phyloP scores from a whole-genome alignment of 2,797 vertebrate species.

The Pseudomugil tenellus region DNA sequence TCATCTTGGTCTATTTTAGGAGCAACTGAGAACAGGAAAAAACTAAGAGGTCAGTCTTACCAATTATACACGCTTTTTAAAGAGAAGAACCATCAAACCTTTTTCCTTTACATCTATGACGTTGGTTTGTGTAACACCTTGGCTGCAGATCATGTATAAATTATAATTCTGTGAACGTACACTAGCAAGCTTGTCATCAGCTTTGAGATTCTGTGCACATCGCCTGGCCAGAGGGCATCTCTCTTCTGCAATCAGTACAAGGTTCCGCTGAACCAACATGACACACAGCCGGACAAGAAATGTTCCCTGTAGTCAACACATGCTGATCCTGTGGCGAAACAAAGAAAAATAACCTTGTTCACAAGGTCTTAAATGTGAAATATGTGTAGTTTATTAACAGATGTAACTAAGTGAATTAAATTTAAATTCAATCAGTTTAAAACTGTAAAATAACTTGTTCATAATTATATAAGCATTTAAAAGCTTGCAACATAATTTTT shows the following conservation, averaged over 20 bases:
- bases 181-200: conserved; percentile 49
- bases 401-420: background rate
- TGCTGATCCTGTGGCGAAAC: conserved; percentile 12
- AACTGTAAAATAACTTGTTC: background rate
- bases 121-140: conserved; percentile 34
- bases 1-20: conserved; percentile 76
- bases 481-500: background rate
- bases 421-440: background rate
- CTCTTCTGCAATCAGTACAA: conserved; percentile 64
- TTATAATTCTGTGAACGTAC: conserved; percentile 58
- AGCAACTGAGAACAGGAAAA: conserved; percentile 39
- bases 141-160: conserved; percentile 37
- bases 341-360: conserved; percentile 27
- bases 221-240: conserved; percentile 65
- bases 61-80: conserved; percentile 17
- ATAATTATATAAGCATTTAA: background rate
- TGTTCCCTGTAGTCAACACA: conserved; percentile 35
- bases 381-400: conserved; percentile 16
- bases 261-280: conserved; percentile 61
- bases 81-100: conserved; percentile 6
- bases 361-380: conserved; percentile 16
- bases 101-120: background rate
- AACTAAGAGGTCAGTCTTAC: conserved; percentile 26
- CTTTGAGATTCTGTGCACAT: conserved; percentile 71
- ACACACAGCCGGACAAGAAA: conserved; percentile 47